Evolutionary conservation across 2,888 invertebrate genomes (phyloP).

Genomic region (Lepidonotus clava): DNA sequence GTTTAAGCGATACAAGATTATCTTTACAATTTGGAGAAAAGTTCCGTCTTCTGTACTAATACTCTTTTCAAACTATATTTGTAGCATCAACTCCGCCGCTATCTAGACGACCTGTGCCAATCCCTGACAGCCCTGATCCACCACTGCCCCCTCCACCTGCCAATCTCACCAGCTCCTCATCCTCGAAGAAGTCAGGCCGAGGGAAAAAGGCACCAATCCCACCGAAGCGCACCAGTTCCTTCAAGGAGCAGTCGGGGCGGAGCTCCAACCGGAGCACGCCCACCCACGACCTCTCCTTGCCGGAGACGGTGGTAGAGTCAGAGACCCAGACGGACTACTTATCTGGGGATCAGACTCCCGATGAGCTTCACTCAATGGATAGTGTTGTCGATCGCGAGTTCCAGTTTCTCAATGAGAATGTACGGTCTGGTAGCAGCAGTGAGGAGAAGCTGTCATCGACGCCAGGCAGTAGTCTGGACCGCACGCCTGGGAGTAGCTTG

Average conservation of each 20-base stretch:
- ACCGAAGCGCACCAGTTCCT: slow-evolving; percentile 95
- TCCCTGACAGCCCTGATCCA: slow-evolving; percentile 68
- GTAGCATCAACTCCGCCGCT: slow-evolving; percentile 76
- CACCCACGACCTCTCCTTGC: slow-evolving; percentile 51
- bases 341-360: slow-evolving; percentile 45
- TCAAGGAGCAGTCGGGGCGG: slow-evolving; percentile 78
- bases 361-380: slow-evolving; percentile 24
- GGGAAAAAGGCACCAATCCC: slow-evolving; percentile 95
- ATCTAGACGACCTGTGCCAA: slow-evolving; percentile 70
- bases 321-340: slow-evolving; percentile 48
- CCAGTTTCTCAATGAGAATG: slow-evolving; percentile 58
- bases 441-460: slow-evolving; percentile 65
- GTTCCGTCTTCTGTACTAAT: neutral
- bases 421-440: slow-evolving; percentile 64
- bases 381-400: slow-evolving; percentile 55
- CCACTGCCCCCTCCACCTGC: slow-evolving; percentile 73
- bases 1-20: too few relatives aligned
- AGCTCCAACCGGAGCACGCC: slow-evolving; percentile 41
- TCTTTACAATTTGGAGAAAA: neutral
- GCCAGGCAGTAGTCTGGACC: slow-evolving; percentile 61
- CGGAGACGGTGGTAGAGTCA: slow-evolving; percentile 53
- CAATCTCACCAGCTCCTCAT: slow-evolving; percentile 65
- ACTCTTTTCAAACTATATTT: neutral
- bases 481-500: slow-evolving; percentile 64
- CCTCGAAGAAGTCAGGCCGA: neutral